These are phyloP conservation scores for Xenopus petersii DNA, from an alignment of 2,797 vertebrate genomes.

Conservation along the genomic window DNA sequence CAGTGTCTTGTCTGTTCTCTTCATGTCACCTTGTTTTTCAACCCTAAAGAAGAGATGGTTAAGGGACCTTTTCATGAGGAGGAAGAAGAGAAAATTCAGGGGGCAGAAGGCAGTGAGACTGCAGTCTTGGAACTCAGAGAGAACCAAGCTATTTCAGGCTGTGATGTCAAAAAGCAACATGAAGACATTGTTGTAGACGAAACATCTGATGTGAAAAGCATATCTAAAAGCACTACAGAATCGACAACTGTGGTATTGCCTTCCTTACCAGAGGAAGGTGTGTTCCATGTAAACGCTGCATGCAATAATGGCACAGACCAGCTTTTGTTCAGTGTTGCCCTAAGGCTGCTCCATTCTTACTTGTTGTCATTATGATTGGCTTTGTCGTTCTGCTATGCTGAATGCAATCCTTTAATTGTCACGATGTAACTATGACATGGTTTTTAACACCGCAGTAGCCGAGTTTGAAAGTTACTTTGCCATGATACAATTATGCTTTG, in stretches of 20 bases:
- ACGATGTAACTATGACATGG: constrained; percentile 56
- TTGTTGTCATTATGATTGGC: constrained; percentile 54
- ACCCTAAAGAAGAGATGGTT: constrained; percentile 86
- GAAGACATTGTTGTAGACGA: constrained; percentile 72
- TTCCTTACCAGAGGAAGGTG: constrained; percentile 82
- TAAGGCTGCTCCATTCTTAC: constrained; percentile 57
- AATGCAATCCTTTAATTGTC: constrained; percentile 56
- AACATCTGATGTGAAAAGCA: constrained; percentile 72
- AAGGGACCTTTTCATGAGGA: constrained; percentile 80
- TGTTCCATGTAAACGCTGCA: constrained; percentile 83
- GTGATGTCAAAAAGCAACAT: constrained; percentile 60
- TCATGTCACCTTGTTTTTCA: constrained; percentile 87
- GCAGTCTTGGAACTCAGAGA: constrained; percentile 73
- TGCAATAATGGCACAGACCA: constrained; percentile 64
- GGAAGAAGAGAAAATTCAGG: constrained; percentile 74
- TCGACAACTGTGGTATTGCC: constrained; percentile 58
- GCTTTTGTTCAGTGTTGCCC: constrained; percentile 59
- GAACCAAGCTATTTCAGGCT: constrained; percentile 70
- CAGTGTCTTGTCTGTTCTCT: constrained; percentile 80
- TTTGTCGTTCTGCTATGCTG: constrained; percentile 59
- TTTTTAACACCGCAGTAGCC: constrained; percentile 58
- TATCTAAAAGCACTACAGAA: constrained; percentile 68
- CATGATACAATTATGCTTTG: constrained; percentile 68
- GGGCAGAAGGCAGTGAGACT: constrained; percentile 78
- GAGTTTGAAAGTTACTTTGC: constrained; percentile 62